phyloP scores from a whole-genome alignment of 2,797 vertebrate genomes.

The Notoglanidium macrostoma region DNA sequence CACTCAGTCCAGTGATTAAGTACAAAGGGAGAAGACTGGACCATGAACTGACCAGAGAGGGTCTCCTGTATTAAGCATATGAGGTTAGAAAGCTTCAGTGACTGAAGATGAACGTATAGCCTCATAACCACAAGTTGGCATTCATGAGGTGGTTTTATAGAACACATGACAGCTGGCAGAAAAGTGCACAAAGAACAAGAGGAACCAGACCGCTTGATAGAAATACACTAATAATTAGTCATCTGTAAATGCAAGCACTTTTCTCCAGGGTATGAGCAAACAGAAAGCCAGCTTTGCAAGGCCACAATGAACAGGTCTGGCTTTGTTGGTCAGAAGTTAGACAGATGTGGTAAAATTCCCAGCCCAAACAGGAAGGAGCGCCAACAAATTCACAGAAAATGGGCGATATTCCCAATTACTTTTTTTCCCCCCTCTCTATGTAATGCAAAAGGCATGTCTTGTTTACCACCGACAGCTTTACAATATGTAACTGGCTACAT shows the following conservation, averaged over 20 bases:
- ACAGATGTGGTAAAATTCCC: slow-evolving; percentile 26
- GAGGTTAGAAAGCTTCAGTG: neutral
- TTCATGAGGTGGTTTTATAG: neutral
- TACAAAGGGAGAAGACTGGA: neutral
- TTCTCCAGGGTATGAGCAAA: slow-evolving; percentile 34
- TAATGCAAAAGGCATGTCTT: slow-evolving; percentile 52
- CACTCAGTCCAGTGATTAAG: neutral
- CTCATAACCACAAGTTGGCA: neutral
- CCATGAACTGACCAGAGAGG: neutral
- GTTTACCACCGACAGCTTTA: slow-evolving; percentile 41
- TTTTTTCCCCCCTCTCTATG: neutral
- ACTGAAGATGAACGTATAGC: neutral
- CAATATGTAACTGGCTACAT: slow-evolving; percentile 45
- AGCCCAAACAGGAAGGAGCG: neutral
- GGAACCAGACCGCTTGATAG: neutral
- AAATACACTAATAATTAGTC: neutral
- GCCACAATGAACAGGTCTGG: slow-evolving; percentile 50
- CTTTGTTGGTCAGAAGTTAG: slow-evolving; percentile 49
- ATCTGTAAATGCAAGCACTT: slow-evolving; percentile 33
- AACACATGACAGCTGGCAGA: neutral
- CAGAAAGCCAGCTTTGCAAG: slow-evolving; percentile 41
- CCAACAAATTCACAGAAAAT: slow-evolving; percentile 24
- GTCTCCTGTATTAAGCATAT: neutral
- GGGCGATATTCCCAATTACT: slow-evolving; percentile 34
- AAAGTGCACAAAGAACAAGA: neutral